phyloP scores from a whole-genome alignment of 2,113 vertebrate species.

The Dicentrarchus labrax region DNA sequence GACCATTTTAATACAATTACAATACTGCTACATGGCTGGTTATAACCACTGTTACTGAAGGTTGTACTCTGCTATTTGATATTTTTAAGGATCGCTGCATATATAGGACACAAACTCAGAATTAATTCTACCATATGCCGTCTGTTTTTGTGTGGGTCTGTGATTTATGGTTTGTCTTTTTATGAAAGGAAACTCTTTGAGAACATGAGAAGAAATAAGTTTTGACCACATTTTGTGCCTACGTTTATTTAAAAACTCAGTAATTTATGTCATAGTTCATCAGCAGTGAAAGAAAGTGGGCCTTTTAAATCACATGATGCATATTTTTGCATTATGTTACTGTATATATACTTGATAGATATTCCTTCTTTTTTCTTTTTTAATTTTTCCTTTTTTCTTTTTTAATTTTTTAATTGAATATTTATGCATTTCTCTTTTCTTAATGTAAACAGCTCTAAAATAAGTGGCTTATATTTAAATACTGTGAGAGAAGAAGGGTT shows the following conservation, averaged over 20 bases:
- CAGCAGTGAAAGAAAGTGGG: background rate
- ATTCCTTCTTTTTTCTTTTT: background rate
- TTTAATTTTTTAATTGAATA: background rate
- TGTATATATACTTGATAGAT: too few relatives aligned
- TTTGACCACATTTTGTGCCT: constrained; percentile 1
- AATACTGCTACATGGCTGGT: background rate
- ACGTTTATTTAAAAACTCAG: background rate
- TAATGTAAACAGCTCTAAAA: background rate
- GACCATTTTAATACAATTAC: background rate
- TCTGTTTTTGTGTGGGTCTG: background rate
- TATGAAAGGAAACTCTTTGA: background rate
- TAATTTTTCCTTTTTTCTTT: background rate
- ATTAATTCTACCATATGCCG: background rate
- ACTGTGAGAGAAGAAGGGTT: too few relatives aligned
- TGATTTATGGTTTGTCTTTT: constrained; percentile 6
- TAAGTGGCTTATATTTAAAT: background rate
- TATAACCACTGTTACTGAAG: too few relatives aligned
- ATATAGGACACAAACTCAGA: background rate
- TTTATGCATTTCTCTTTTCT: too few relatives aligned
- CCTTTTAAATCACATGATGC: background rate
- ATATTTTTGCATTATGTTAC: background rate
- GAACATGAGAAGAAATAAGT: constrained; percentile 4
- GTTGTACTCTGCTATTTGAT: too few relatives aligned
- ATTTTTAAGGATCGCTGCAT: too few relatives aligned
- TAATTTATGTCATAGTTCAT: background rate